Evolutionary conservation across 2,113 vertebrate genomes (phyloP).

Genomic region (Lucifuga dentata): DNA sequence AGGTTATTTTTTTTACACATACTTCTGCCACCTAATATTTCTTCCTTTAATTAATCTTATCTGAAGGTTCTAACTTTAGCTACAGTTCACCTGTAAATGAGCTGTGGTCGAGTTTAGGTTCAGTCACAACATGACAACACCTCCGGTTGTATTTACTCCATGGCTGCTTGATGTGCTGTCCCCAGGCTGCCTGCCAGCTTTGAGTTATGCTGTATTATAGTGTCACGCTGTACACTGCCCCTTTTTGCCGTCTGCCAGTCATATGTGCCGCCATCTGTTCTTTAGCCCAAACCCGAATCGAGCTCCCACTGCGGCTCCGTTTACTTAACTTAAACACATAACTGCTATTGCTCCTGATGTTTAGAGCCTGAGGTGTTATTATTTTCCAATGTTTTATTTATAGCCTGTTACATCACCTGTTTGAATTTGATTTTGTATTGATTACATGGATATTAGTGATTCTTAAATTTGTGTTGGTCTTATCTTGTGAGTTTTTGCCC

Average conservation of each 20-base stretch:
- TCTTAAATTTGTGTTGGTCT: too few relatives aligned
- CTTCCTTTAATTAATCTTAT: not conserved
- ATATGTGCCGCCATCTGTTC: conserved; percentile 66
- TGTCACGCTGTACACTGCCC: conserved; percentile 25
- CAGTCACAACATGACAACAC: not conserved
- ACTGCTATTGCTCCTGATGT: conserved; percentile 9
- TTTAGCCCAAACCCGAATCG: conserved; percentile 39
- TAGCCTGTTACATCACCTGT: too few relatives aligned
- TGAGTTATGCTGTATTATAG: conserved; percentile 28
- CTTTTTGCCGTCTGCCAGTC: conserved; percentile 62
- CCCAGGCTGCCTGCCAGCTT: not conserved
- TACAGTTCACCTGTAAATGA: not conserved
- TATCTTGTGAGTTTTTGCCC: not conserved
- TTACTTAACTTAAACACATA: conserved; percentile 31
- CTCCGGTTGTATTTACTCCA: not conserved
- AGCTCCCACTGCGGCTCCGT: conserved; percentile 10
- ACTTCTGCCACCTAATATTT: not conserved
- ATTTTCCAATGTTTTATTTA: too few relatives aligned
- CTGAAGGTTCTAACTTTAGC: not conserved
- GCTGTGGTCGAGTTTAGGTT: not conserved
- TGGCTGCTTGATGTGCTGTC: conserved; percentile 12
- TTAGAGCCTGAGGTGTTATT: conserved; percentile 9
- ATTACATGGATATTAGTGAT: too few relatives aligned
- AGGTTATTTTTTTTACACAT: not conserved
- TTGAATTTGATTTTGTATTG: too few relatives aligned